These are phyloP conservation scores for Epirrhoe alternata DNA, from an alignment of 2,888 invertebrate genomes.

Conservation along the genomic window DNA sequence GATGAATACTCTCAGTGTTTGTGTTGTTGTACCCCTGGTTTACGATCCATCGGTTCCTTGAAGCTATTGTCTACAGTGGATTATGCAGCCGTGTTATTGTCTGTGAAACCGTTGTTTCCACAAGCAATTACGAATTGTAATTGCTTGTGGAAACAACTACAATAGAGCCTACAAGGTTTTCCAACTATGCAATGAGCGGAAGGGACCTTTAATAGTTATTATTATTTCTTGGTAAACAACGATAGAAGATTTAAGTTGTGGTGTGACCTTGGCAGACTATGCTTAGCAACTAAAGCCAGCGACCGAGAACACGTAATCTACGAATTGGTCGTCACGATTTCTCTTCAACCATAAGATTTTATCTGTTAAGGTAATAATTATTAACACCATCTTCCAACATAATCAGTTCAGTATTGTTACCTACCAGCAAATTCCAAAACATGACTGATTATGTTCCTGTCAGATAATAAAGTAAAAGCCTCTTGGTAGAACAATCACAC, in stretches of 20 bases:
- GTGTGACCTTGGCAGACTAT: slow-evolving; percentile 74
- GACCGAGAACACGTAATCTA: slow-evolving; percentile 68
- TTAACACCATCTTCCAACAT: slow-evolving; percentile 4
- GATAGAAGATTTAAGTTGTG: slow-evolving; percentile 56
- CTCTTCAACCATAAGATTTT: slow-evolving; percentile 45
- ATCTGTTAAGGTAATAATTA: slow-evolving; percentile 19
- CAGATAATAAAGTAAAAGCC: slow-evolving; percentile 3
- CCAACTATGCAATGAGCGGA: slow-evolving; percentile 48
- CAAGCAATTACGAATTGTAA: slow-evolving; percentile 43
- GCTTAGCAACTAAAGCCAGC: slow-evolving; percentile 64
- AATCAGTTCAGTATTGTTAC: not conserved
- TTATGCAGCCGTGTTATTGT: slow-evolving; percentile 46
- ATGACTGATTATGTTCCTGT: not conserved
- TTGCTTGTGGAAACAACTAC: too few species aligned
- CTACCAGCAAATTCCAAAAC: not conserved
- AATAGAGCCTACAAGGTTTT: slow-evolving; percentile 39
- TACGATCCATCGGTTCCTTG: slow-evolving; percentile 36
- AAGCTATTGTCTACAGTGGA: slow-evolving; percentile 41
- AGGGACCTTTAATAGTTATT: slow-evolving; percentile 51
- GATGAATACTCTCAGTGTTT: slow-evolving; percentile 40
- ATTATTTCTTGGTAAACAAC: slow-evolving; percentile 68
- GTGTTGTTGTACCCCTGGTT: slow-evolving; percentile 35
- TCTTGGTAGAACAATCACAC: slow-evolving; percentile 12
- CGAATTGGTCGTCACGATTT: slow-evolving; percentile 73
- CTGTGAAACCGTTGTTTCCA: slow-evolving; percentile 51